phyloP scores from a whole-genome alignment of 1,140 invertebrate genomes.

The Hyles vespertilio region DNA sequence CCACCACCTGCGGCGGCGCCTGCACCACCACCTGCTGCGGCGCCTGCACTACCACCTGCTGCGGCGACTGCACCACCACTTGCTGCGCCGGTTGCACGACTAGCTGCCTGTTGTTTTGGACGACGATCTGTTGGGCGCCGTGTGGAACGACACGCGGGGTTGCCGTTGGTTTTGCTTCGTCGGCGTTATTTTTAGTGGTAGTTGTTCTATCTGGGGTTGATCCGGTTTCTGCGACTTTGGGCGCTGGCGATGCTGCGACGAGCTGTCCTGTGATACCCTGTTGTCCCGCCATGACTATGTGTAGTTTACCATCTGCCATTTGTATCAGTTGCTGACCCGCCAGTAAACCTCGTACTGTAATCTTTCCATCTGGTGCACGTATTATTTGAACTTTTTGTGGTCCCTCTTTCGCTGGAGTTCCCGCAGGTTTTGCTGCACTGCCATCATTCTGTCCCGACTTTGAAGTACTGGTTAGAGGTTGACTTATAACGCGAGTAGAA shows the following conservation, averaged over 20 bases:
- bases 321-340: conserved; percentile 96
- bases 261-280: conserved; percentile 54
- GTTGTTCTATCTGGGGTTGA: conserved; percentile 18
- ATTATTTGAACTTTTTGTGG: conserved; percentile 93
- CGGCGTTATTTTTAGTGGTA: conserved; percentile 22
- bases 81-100: conserved; percentile 47
- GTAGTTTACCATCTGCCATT: conserved; percentile 94
- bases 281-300: conserved; percentile 81
- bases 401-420: conserved; percentile 68
- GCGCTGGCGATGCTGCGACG: conserved; percentile 44
- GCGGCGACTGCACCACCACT: conserved; percentile 37
- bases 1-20: conserved; percentile 50
- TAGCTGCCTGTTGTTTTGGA: conserved; percentile 37
- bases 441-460: conserved; percentile 37
- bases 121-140: conserved; percentile 31
- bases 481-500: conserved; percentile 83
- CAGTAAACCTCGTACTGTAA: conserved; percentile 92
- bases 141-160: conserved; percentile 21
- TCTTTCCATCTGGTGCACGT: conserved; percentile 91
- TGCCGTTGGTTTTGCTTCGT: conserved; percentile 28
- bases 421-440: conserved; percentile 36
- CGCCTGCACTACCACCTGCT: conserved; percentile 38
- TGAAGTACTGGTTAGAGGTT: conserved; percentile 55
- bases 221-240: conserved; percentile 27
- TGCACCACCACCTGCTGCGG: conserved; percentile 57